Conservation (phyloP, 2,888 invertebrate species). For the Drosophila niveifrons region DNA sequence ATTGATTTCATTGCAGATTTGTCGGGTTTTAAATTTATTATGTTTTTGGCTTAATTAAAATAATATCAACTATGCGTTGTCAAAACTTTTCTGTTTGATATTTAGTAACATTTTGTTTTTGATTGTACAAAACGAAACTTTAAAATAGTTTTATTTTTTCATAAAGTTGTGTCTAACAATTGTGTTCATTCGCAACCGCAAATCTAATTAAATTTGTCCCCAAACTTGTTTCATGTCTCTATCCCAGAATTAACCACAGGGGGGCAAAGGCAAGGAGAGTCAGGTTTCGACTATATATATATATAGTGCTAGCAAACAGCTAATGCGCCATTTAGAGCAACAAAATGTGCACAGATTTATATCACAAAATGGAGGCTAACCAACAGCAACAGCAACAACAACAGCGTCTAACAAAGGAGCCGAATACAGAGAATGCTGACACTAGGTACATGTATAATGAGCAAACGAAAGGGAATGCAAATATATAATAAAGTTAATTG, state of each 20-base stretch:
- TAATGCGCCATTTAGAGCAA: constrained; percentile 47
- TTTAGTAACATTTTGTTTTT: constrained; percentile 8
- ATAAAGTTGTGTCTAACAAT: constrained; percentile 22
- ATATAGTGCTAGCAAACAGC: constrained; percentile 25
- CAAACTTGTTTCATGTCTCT: constrained; percentile 20
- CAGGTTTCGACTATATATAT: constrained; percentile 19
- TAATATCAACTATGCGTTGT: neutral
- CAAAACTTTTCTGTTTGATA: neutral
- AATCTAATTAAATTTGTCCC: constrained; percentile 57
- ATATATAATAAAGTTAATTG: constrained; percentile 73
- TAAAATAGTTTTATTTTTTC: constrained; percentile 6
- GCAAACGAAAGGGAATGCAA: constrained; percentile 44
- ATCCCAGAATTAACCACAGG: constrained; percentile 12
- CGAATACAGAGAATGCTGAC: constrained; percentile 34
- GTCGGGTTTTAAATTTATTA: neutral
- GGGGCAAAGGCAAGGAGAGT: neutral
- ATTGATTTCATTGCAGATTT: neutral
- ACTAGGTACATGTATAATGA: constrained; percentile 42
- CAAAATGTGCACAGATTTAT: constrained; percentile 51
- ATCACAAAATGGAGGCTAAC: constrained; percentile 26
- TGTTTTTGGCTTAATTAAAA: neutral
- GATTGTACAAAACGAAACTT: constrained; percentile 1
- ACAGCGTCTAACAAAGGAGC: constrained; percentile 20
- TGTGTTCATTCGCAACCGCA: constrained; percentile 34
- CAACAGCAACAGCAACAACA: neutral